Percentiles rank a stretch among this genome's conserved stretches.
Evolutionary conservation across 2,888 invertebrate species (phyloP).

Genomic region (Oligia strigilis): DNA sequence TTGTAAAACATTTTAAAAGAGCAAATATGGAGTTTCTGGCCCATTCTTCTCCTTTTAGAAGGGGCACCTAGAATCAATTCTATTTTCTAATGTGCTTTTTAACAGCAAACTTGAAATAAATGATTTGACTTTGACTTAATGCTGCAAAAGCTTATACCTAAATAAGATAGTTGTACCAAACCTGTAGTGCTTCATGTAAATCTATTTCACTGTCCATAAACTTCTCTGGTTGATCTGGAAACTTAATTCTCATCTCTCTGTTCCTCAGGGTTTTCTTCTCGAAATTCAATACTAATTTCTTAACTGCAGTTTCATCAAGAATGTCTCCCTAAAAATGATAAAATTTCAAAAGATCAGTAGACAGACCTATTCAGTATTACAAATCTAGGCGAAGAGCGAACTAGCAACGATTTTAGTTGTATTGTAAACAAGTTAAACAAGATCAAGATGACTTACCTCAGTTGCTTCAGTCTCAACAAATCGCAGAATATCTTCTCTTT

Average conservation of each 20-base stretch:
- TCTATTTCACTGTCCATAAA: constrained; percentile 99
- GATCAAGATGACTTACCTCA: constrained; percentile 86
- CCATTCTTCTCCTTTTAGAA: too few relatives aligned
- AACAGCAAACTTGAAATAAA: too few relatives aligned
- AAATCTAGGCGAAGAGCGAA: neutral
- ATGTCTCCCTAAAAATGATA: constrained; percentile 92
- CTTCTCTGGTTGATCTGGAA: constrained; percentile 98
- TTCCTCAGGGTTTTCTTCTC: constrained; percentile 98
- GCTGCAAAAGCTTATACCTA: neutral
- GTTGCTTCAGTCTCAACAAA: constrained; percentile 96
- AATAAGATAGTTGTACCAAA: constrained; percentile 59
- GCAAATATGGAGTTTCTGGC: too few relatives aligned
- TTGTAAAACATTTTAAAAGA: too few relatives aligned
- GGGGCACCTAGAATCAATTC: too few relatives aligned
- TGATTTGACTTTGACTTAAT: neutral
- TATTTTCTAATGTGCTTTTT: too few relatives aligned
- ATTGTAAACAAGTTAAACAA: neutral
- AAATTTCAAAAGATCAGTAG: neutral
- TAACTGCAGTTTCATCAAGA: constrained; percentile 96
- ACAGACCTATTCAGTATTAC: neutral
- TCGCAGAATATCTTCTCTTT: constrained; percentile 94
- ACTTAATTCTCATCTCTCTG: constrained; percentile 99
- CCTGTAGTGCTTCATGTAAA: constrained; percentile 96
- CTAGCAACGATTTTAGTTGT: too few relatives aligned
- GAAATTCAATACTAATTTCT: constrained; percentile 97